Percentiles rank a stretch among this genome's conserved stretches.
phyloP scores from a whole-genome alignment of 2,113 vertebrate genomes.

The Talpa occidentalis region DNA sequence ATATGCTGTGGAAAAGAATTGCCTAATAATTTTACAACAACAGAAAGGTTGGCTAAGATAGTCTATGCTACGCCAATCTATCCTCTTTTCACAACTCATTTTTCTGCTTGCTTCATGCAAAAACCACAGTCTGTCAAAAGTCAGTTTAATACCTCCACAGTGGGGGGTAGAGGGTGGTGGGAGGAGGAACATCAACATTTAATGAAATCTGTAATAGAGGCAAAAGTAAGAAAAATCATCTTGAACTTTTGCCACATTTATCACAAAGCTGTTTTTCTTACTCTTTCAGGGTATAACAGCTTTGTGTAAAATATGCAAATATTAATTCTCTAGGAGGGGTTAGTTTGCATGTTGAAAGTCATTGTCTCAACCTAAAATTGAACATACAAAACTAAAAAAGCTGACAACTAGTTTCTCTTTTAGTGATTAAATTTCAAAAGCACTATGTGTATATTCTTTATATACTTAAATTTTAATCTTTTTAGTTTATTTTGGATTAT shows the following conservation, averaged over 20 bases:
- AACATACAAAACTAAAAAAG: constrained; percentile 65
- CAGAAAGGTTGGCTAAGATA: constrained; percentile 87
- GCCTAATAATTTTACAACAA: constrained; percentile 88
- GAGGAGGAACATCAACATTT: constrained; percentile 69
- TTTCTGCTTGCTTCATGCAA: constrained; percentile 86
- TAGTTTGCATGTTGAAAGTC: constrained; percentile 83
- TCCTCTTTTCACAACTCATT: constrained; percentile 87
- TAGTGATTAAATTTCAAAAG: constrained; percentile 64
- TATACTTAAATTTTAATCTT: constrained; percentile 80
- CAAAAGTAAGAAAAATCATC: constrained; percentile 72
- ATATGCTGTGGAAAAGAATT: constrained; percentile 86
- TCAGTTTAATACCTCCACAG: constrained; percentile 82
- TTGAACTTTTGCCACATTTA: constrained; percentile 76
- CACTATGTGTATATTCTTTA: constrained; percentile 73
- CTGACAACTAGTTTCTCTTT: constrained; percentile 66
- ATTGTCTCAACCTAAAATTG: constrained; percentile 52
- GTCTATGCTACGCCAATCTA: constrained; percentile 82
- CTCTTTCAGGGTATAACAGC: constrained; percentile 70
- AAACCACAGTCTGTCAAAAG: constrained; percentile 86
- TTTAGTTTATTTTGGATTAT: constrained; percentile 33
- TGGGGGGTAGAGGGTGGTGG: constrained; percentile 78
- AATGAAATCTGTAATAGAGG: constrained; percentile 5
- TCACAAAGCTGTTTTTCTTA: constrained; percentile 83
- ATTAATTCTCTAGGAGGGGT: constrained; percentile 63
- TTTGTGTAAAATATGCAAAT: constrained; percentile 87